Conservation (phyloP, 2,797 vertebrate species). For the Cuniculus paca region DNA sequence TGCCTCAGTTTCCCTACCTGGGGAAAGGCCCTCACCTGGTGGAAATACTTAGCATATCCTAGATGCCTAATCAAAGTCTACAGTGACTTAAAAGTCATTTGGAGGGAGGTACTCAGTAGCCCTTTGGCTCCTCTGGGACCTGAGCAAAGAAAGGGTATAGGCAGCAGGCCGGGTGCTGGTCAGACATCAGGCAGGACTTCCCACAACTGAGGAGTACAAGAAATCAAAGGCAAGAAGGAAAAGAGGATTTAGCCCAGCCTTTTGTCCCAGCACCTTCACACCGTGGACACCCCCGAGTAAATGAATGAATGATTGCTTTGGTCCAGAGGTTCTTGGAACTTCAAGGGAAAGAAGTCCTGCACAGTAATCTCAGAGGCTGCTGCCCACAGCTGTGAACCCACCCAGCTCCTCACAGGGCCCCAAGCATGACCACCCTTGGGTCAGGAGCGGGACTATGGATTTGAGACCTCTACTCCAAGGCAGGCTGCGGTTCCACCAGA, state of each 20-base stretch:
- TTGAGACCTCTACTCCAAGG: neutral
- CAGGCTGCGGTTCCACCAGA: too few species aligned
- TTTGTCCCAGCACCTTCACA: neutral
- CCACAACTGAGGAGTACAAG: fast-evolving
- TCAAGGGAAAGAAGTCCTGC: neutral
- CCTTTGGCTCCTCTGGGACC: neutral
- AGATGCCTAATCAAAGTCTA: neutral
- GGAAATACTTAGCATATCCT: neutral
- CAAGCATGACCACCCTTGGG: neutral
- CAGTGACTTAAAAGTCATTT: neutral
- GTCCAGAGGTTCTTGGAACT: constrained; percentile 14
- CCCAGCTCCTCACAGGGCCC: neutral
- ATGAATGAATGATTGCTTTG: neutral
- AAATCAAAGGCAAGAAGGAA: neutral
- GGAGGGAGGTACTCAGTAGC: neutral
- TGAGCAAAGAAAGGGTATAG: neutral
- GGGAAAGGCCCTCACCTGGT: neutral
- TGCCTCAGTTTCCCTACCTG: constrained; percentile 35
- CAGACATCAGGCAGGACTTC: neutral
- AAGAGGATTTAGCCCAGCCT: neutral
- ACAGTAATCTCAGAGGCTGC: neutral
- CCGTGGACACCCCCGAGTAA: neutral
- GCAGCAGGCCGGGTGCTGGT: neutral
- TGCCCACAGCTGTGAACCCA: neutral
- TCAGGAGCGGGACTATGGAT: too few species aligned